These are phyloP conservation scores for Sitobion miscanthi DNA, from an alignment of 1,140 invertebrate species.

Conservation along the genomic window DNA sequence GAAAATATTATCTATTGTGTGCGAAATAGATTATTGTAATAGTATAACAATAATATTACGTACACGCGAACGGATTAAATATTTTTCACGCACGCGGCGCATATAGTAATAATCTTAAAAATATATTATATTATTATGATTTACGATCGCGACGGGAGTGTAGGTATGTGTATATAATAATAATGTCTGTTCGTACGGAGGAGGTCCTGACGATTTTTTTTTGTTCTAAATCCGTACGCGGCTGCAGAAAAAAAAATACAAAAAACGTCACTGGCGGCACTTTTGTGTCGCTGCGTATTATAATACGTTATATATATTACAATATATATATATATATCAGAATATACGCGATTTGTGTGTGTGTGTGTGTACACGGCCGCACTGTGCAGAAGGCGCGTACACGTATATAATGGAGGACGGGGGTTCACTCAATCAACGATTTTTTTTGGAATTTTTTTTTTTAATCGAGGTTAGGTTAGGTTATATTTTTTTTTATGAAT, in stretches of 20 bases:
- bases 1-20: not conserved
- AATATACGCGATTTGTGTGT: too few relatives aligned
- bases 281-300: not conserved
- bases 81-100: not conserved
- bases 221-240: conserved; percentile 8
- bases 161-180: not conserved
- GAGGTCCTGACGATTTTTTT: not conserved
- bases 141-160: conserved; percentile 8
- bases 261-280: not conserved
- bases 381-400: not conserved
- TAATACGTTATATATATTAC: not conserved
- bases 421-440: not conserved
- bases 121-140: not conserved
- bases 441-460: not conserved
- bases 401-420: not conserved
- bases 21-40: conserved; percentile 10
- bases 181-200: not conserved
- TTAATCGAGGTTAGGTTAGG: not conserved
- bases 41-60: not conserved
- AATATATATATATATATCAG: not conserved
- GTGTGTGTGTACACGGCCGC: not conserved
- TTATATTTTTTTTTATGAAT: not conserved
- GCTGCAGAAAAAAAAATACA: not conserved
- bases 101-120: not conserved
- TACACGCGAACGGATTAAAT: not conserved